These are phyloP conservation scores for Romanogobio albipinnatus DNA, from an alignment of 2,113 vertebrate genomes.

Conservation along the genomic window DNA sequence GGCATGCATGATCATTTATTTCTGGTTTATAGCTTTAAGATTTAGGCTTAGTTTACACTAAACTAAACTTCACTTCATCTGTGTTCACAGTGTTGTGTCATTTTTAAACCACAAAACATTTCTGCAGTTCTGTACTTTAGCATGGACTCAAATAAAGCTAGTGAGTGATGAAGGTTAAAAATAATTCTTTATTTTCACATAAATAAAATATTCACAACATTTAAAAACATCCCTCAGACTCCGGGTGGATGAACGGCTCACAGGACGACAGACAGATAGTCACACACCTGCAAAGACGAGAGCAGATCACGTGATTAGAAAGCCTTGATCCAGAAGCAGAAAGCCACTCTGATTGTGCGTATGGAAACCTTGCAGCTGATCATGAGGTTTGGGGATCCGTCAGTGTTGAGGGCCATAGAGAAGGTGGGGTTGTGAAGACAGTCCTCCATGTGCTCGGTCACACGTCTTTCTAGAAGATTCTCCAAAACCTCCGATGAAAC, in stretches of 20 bases:
- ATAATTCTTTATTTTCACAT: slow-evolving; percentile 59
- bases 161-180: slow-evolving; percentile 5
- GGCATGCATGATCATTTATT: too few species aligned
- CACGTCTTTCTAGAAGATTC: slow-evolving; percentile 67
- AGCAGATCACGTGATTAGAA: background rate
- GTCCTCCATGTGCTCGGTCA: slow-evolving; percentile 73
- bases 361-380: slow-evolving; percentile 74
- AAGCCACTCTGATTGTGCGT: background rate
- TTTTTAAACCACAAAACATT: too few species aligned
- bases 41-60: too few species aligned
- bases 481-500: slow-evolving; percentile 66
- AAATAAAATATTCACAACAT: slow-evolving; percentile 51
- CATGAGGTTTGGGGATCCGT: slow-evolving; percentile 67
- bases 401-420: slow-evolving; percentile 64
- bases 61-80: too few species aligned
- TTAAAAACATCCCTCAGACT: background rate
- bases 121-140: background rate
- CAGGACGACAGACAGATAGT: slow-evolving; percentile 75
- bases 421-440: slow-evolving; percentile 72
- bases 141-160: background rate
- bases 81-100: too few species aligned
- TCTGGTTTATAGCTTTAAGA: too few species aligned
- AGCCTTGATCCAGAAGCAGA: background rate
- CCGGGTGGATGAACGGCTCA: slow-evolving; percentile 52
- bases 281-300: slow-evolving; percentile 70